Percentiles rank a stretch among this genome's conserved stretches.
These are phyloP conservation scores for Chorisops tibialis DNA, from an alignment of 2,888 invertebrate species.

Conservation along the genomic window DNA sequence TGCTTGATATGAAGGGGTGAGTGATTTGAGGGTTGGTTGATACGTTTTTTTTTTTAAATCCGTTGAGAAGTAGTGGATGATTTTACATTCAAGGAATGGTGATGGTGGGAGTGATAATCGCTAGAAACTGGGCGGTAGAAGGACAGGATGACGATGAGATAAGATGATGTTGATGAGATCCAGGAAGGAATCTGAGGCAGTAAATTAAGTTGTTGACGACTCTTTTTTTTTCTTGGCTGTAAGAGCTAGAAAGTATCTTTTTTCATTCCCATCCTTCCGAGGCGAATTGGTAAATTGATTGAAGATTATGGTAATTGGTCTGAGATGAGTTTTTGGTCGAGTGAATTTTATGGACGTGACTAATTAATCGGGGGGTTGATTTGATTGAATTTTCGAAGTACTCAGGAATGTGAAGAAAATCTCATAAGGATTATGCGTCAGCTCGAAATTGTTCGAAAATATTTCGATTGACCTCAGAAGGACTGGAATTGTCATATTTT, in stretches of 20 bases:
- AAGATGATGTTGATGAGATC: not conserved
- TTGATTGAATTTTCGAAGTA: no score
- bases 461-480: no score
- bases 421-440: no score
- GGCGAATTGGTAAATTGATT: constrained; percentile 34
- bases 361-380: constrained; percentile 29
- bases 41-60: not conserved
- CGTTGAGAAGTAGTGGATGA: not conserved
- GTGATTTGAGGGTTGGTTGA: not conserved
- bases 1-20: not conserved
- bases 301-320: constrained; percentile 34
- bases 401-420: no score
- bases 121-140: not conserved
- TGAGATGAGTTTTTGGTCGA: constrained; percentile 31
- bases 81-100: no score
- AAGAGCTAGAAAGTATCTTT: no score
- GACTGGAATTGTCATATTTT: no score
- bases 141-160: not conserved
- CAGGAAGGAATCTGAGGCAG: not conserved
- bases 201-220: constrained; percentile 29
- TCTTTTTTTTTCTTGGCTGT: constrained; percentile 12
- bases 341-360: constrained; percentile 31
- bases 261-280: constrained; percentile 2
- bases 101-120: no score
- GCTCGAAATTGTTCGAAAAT: no score